Conservation (phyloP, 2,888 invertebrate species). For the Coremacera marginata region DNA sequence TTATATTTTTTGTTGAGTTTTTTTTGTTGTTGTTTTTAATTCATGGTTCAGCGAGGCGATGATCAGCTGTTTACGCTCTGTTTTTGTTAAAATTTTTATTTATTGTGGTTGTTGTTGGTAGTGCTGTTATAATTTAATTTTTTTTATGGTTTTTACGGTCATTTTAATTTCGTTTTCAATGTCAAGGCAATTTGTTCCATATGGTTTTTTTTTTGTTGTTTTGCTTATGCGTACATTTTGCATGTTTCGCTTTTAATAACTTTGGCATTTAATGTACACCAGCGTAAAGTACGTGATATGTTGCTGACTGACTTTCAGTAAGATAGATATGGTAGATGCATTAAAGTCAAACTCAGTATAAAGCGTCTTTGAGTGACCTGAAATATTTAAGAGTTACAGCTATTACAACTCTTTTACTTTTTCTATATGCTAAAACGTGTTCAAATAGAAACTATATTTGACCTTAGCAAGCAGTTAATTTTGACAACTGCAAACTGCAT, state of each 20-base stretch:
- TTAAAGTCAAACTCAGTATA: no score
- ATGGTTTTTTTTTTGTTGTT: not conserved
- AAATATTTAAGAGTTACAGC: not conserved
- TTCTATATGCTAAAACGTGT: no score
- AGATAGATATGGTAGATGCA: no score
- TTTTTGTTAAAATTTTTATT: not conserved
- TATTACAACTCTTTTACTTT: not conserved
- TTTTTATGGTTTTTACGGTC: not conserved
- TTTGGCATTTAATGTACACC: not conserved
- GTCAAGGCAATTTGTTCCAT: constrained; percentile 16
- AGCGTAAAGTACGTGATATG: not conserved
- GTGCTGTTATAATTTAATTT: not conserved
- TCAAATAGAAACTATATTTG: no score
- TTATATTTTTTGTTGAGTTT: no score
- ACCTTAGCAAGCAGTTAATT: no score
- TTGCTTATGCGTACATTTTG: not conserved
- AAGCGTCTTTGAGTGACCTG: not conserved
- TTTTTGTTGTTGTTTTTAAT: no score
- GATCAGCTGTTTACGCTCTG: not conserved
- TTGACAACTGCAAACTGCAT: no score
- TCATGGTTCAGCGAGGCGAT: not conserved
- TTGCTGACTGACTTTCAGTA: not conserved
- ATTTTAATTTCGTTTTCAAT: constrained; percentile 24
- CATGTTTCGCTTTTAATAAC: constrained; percentile 3
- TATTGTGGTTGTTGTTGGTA: not conserved